Base-by-base conservation (phyloP, 2,797 vertebrate species). In the Sebastes wilsoni region DNA sequence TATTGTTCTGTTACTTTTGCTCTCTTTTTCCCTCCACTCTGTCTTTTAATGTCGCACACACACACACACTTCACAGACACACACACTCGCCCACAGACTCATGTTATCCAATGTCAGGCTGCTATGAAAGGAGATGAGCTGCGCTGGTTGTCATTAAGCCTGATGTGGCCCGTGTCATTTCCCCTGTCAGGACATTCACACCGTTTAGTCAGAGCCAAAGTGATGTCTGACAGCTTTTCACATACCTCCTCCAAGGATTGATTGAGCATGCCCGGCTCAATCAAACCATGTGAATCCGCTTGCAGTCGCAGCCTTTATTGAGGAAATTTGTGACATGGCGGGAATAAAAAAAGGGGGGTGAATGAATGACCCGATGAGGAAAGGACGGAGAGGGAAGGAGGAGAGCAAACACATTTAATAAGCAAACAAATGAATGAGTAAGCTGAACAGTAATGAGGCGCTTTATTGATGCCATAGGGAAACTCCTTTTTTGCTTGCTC, bases 151-250 rank as follows among this genome's bases (percentile, higher is more conserved):
- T 94, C 94, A 94, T 94, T 93, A 93, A 82, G 92, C 91, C 93
- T 93, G 94, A 94, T 91, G 89, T 74, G 92, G 93, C 90, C 91
- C 90, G 88, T 94, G 94, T 95, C 92, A 93, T 94, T 92, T 88
- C 89, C 91, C 87, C 89, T 93, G 94, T 94, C 94, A 91, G 93
- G 92, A 95, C 93, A 93, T 94, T 94, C 93, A 93, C 93, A 93
- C 87, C 91, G 69, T 93, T 95, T 94, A 93, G 93, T 95, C 92
- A 93, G 93, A 95, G 92, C 86, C 88, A 88, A 90, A 93, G 92
- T 95, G 92, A 94, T 93, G 93, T 82, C 87, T 94, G 93, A 95
- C 94, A 94, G 93, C 90, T 92, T 90, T 92, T 90, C 88, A 83
- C 88, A 81, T 82, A 87, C 88, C 87, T 88, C 88, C 89, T 87